Evolutionary conservation across 2,888 invertebrate species (phyloP).

Genomic region (Torymus aiolomorphi): DNA sequence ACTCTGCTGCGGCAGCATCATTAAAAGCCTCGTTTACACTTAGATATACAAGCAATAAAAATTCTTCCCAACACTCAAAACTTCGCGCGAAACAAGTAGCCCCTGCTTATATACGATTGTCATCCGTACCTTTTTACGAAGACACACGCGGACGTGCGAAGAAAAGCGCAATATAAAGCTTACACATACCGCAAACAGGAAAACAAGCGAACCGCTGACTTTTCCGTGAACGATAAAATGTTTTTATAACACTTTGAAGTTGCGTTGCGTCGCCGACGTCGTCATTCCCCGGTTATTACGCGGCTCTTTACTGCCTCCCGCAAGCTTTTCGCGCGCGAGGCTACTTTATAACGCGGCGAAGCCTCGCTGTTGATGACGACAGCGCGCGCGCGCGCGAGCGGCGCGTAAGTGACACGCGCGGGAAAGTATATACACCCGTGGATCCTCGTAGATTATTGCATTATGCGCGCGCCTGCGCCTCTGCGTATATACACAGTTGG

Average conservation of each 20-base stretch:
- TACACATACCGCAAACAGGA: conserved; percentile 53
- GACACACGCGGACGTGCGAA: conserved; percentile 41
- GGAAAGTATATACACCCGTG: conserved; percentile 24
- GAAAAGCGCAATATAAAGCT: conserved; percentile 43
- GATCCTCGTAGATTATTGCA: conserved; percentile 26
- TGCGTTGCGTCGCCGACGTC: background rate
- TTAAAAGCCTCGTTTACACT: too few species aligned
- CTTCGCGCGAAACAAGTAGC: conserved; percentile 33
- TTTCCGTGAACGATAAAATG: conserved; percentile 68
- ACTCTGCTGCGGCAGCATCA: too few species aligned
- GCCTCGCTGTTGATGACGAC: conserved; percentile 21
- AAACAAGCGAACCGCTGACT: conserved; percentile 43
- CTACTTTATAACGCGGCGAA: conserved; percentile 63
- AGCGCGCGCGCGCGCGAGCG: background rate
- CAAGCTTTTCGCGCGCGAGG: conserved; percentile 62
- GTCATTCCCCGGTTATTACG: conserved; percentile 62
- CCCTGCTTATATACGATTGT: too few species aligned
- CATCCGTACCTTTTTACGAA: conserved; percentile 31
- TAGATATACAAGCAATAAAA: too few species aligned
- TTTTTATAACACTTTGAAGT: conserved; percentile 65
- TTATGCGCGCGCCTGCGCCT: background rate
- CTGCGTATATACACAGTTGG: background rate
- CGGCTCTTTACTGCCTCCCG: conserved; percentile 64
- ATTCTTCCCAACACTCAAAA: conserved; percentile 1
- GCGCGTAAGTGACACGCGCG: conserved; percentile 41